Conservation (phyloP, 2,797 vertebrate species). For the Ispidina lecontei region DNA sequence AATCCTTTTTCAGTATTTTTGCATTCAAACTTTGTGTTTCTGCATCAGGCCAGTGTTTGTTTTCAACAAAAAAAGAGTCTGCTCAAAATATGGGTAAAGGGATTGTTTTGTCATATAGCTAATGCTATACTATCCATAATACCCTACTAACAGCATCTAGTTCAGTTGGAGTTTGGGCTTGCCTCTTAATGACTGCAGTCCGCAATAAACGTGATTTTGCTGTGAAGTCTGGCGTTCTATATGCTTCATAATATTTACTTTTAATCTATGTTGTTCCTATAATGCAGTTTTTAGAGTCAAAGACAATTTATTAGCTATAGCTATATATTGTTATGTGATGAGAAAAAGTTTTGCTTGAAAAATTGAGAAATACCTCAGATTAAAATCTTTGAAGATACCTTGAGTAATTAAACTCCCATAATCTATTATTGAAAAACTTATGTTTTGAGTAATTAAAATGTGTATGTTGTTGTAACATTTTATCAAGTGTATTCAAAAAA, state of each 20-base stretch:
- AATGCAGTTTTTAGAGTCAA: background rate
- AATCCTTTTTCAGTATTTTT: conserved; percentile 12
- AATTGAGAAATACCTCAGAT: conserved; percentile 5
- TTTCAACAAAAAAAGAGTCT: background rate
- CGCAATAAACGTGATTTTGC: background rate
- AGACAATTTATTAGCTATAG: background rate
- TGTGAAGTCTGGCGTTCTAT: background rate
- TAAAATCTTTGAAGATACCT: background rate
- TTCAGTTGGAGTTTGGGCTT: conserved; percentile 7
- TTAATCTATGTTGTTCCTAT: background rate
- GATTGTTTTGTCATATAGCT: background rate
- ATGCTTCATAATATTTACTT: background rate
- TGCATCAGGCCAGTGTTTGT: background rate
- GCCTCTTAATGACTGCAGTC: background rate
- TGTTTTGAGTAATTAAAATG: background rate
- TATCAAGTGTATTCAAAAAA: background rate
- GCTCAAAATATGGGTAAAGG: background rate
- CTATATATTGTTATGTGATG: background rate
- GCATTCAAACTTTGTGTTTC: background rate
- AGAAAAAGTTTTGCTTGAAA: conserved; percentile 24
- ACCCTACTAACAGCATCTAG: background rate
- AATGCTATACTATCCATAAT: background rate
- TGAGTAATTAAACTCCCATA: conserved; percentile 1
- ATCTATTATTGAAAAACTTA: background rate
- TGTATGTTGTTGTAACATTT: background rate